Conservation (phyloP, 2,113 vertebrate species). For the Cynocephalus volans region DNA sequence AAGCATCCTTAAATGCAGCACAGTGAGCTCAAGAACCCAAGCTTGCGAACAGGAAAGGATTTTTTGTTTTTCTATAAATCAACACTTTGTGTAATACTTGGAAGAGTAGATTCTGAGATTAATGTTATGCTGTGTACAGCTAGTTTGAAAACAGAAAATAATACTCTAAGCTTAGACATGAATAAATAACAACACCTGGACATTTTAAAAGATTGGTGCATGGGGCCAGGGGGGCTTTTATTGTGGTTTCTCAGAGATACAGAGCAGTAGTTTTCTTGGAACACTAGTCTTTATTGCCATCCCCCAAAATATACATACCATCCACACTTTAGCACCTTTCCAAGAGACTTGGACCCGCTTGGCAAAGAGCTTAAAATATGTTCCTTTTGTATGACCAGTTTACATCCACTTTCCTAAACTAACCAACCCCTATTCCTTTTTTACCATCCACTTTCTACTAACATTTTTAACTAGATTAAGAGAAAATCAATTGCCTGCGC, state of each 20-base stretch:
- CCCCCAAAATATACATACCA: background rate
- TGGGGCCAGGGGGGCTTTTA: background rate
- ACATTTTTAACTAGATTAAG: background rate
- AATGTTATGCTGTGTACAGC: conserved; percentile 59
- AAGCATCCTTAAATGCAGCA: conserved; percentile 64
- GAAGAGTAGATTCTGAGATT: conserved; percentile 70
- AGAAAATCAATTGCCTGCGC: background rate
- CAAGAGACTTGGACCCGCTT: background rate
- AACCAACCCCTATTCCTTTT: background rate
- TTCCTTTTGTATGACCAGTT: background rate
- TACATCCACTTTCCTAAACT: background rate
- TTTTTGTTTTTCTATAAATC: conserved; percentile 72
- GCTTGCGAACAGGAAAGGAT: conserved; percentile 49
- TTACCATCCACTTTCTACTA: background rate
- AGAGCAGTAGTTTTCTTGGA: background rate
- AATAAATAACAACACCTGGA: conserved; percentile 70
- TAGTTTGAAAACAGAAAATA: conserved; percentile 77
- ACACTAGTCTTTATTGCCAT: background rate
- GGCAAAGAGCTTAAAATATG: conserved; percentile 27
- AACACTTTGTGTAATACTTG: conserved; percentile 77
- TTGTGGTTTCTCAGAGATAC: background rate
- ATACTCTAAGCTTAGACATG: conserved; percentile 63
- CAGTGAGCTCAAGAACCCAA: conserved; percentile 50
- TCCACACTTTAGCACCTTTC: background rate
- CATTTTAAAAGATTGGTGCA: background rate